Evolutionary conservation across 2,888 invertebrate genomes (phyloP), one percentile per base, ranked within the genome.

Genomic region (Empis stercorea): DNA sequence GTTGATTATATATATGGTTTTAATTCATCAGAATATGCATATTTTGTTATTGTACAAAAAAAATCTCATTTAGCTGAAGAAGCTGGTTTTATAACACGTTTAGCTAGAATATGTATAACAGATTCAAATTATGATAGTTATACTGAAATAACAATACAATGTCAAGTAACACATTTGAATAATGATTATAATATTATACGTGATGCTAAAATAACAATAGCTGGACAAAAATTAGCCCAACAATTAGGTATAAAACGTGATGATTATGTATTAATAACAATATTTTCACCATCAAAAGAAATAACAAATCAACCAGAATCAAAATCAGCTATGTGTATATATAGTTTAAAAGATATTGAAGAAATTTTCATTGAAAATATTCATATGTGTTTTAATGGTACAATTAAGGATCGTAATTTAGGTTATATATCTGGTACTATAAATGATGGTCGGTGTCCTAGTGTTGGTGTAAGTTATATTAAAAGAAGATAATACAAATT

Each of bases 1-100:
- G 94, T 97, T 56, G 86, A 92, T 77, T 97, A 97, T 71, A 81
- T 96, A 45, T 93, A 93, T 71, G 96, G 96, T 48, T 97, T 97
- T 68, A 88, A 91, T 68, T 87, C 92, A 44, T 89, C 87, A 62
- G 87, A 89, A 59, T 95, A 89, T 72, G 93, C 94, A 23, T 97
- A 97, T 68, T 95, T 97, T 72, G 82, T 94, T 49, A 79, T 94
- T 50, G 89, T 96, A 40, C 96, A 97, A 67, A 91, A 92, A 67
- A 86, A 88, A 67, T 91, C 89, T 9, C 87, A 89, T 63, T 73
- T 92, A 50, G 85, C 87, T 61, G 92, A 95, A 63, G 88, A 93
- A 66, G 77, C 81, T 49, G 92, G 92, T 4, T 94, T 88, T 71
- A 84, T 91, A 46, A 86, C 93, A 7, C 80, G 95, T 20, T 72